Evolutionary conservation across 2,797 vertebrate species (phyloP), one percentile per base, ranked within the genome.

Genomic region (Oreochromis grahami): DNA sequence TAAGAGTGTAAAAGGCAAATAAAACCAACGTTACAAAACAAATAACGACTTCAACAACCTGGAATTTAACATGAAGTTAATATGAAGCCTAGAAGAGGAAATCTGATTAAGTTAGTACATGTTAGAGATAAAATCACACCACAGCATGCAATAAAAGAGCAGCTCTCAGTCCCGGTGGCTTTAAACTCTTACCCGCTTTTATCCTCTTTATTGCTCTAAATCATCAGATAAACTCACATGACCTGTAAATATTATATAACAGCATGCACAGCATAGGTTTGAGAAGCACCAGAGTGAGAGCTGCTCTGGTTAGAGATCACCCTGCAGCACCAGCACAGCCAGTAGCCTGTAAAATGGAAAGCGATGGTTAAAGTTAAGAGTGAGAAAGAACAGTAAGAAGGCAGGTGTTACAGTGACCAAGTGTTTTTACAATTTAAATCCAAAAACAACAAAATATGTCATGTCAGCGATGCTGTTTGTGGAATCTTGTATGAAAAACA

Each of bases 61-160:
- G 60, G 10, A 77, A 70, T 14, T 50, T 4, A 5, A 83, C 63
- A 76, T 11, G n/a, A 24, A 68, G 12, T 21, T 11, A 82, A 52
- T 0, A 48, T 7, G 51, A 58, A 74, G 3, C 45, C 82, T 87
- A 26, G 6, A 32, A 78, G 60, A 78, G 13, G 26, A 79, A 68
- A 81, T 9, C 13, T 26, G 58, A 55, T 77, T 5, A 84, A 13
- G 79, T 86, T 82, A 86, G 41, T 38, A 9, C 5, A 12, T 8
- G 81, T 85, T 63, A 83, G 11, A 82, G 5, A 36, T 19, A 3
- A 13, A 19, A 65, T 43, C 58, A 38, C 53, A 78, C 11, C 79
- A 58, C 72, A 56, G 51, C 88, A 86, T 88, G 89, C 85, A 86
- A 19, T 1, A 15, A 41, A 58, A 77, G 38, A 70, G 68, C 56